phyloP scores from a whole-genome alignment of 2,888 invertebrate genomes.

The Plusia festucae region DNA sequence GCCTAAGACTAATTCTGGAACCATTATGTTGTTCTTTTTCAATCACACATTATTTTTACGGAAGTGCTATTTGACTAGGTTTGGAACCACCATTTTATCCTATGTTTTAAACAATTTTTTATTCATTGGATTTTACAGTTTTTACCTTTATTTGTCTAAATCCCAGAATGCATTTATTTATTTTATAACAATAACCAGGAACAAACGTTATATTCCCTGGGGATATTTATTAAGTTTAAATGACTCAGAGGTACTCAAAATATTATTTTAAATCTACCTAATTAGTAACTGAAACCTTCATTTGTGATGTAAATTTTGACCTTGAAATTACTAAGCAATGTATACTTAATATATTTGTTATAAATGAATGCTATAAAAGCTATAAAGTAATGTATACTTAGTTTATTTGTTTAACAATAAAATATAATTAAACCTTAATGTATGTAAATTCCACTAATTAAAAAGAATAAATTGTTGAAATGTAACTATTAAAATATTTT shows the following conservation, averaged over 20 bases:
- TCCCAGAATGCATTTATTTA: no score
- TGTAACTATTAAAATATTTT: background rate
- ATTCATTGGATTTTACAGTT: no score
- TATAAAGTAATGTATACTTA: constrained; percentile 4
- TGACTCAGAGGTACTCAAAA: background rate
- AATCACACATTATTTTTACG: no score
- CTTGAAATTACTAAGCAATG: constrained; percentile 24
- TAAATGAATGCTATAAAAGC: no score
- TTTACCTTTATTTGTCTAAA: no score
- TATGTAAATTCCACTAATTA: constrained; percentile 3
- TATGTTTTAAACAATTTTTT: no score
- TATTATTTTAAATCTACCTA: background rate
- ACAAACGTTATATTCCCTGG: background rate
- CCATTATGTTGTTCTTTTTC: no score
- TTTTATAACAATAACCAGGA: no score
- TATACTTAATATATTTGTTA: no score
- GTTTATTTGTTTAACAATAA: constrained; percentile 2
- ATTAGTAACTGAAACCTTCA: constrained; percentile 1
- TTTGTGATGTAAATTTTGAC: constrained; percentile 15
- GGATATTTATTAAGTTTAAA: background rate
- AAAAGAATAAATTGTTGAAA: background rate
- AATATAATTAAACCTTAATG: constrained; percentile 8
- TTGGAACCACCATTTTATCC: no score
- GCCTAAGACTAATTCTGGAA: no score
- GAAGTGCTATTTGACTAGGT: no score